A percentile compares a stretch with the other conserved stretches of the same genome.
Conservation (phyloP, 2,888 invertebrate genomes). For the Thalpophila matura region DNA sequence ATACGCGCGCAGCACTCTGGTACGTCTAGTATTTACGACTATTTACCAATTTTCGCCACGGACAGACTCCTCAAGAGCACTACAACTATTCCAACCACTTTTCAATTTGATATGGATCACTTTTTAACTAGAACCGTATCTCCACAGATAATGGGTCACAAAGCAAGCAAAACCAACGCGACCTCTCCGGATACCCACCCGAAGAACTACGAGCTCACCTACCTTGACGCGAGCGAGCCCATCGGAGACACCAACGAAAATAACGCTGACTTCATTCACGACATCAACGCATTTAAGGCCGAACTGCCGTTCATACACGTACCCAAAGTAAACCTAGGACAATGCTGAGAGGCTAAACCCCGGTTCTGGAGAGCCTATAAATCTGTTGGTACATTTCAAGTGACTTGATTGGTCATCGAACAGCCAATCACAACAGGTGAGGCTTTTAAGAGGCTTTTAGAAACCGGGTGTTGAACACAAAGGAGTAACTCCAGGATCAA, state of each 20-base stretch:
- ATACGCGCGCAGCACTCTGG: no score
- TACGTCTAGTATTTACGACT: no score
- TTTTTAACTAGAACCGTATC: neutral
- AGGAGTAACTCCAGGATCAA: neutral
- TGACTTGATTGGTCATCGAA: slow-evolving; percentile 1
- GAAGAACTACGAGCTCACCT: slow-evolving; percentile 72
- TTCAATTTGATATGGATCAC: no score
- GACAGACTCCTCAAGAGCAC: no score
- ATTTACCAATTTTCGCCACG: no score
- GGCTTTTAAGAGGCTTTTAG: neutral
- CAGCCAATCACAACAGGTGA: neutral
- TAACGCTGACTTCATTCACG: slow-evolving; percentile 73
- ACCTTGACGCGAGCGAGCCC: slow-evolving; percentile 72
- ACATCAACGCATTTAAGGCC: slow-evolving; percentile 74
- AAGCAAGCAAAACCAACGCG: slow-evolving; percentile 59
- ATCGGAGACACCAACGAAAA: slow-evolving; percentile 73
- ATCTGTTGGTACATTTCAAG: slow-evolving; percentile 10
- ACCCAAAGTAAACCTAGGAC: slow-evolving; percentile 72
- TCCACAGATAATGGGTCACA: slow-evolving; percentile 81
- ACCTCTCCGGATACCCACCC: slow-evolving; percentile 27
- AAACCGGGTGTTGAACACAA: neutral
- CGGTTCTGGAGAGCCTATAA: neutral
- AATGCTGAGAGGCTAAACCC: slow-evolving; percentile 70
- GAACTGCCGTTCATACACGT: slow-evolving; percentile 72
- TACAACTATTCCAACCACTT: no score